phyloP scores from a whole-genome alignment of 1,140 invertebrate genomes.

The Macrobrachium rosenbergii region DNA sequence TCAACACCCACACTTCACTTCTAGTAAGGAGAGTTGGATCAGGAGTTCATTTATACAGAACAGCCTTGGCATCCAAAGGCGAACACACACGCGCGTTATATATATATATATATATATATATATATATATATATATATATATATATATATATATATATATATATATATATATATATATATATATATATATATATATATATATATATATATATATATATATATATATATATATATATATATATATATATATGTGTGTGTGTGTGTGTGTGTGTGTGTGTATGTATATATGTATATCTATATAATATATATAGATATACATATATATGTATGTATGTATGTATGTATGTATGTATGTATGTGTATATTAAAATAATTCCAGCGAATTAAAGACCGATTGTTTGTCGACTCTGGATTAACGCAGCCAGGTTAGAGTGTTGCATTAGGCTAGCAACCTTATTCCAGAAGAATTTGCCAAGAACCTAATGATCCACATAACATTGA shows the following conservation, averaged over 20 bases:
- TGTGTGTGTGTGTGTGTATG: background rate
- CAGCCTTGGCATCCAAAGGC: no score
- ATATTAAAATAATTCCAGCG: no score
- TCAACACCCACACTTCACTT: no score
- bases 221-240: background rate
- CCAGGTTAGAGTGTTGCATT: no score
- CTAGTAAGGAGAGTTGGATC: no score
- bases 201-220: constrained; percentile 16
- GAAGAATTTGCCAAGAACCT: no score
- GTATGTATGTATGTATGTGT: constrained; percentile 5
- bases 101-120: constrained; percentile 21
- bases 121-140: constrained; percentile 24
- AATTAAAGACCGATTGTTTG: no score
- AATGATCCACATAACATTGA: no score
- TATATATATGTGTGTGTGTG: background rate
- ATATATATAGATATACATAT: constrained; percentile 17
- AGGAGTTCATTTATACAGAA: no score
- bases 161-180: constrained; percentile 12
- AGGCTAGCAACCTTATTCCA: no score
- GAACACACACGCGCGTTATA: background rate
- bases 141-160: constrained; percentile 18
- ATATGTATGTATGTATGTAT: constrained; percentile 20
- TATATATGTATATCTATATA: constrained; percentile 1
- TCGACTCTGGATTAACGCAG: no score
- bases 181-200: constrained; percentile 13